Conservation (phyloP, 2,888 invertebrate species). For the Agrotis puta region DNA sequence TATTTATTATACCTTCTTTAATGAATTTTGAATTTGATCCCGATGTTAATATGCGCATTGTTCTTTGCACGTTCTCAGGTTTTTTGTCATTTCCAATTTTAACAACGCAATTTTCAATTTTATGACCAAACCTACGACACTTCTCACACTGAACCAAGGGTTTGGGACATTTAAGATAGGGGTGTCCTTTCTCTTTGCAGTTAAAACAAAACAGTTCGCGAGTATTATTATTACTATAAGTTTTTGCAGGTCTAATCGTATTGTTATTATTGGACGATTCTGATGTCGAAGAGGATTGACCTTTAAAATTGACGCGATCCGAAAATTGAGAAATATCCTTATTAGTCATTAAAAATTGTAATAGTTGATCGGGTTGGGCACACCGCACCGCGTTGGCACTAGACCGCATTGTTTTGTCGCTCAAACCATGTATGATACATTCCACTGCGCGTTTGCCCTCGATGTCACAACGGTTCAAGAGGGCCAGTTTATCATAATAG, state of each 20-base stretch:
- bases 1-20: too few relatives aligned
- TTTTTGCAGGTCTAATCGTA: neutral
- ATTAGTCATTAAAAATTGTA: neutral
- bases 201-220: neutral
- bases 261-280: neutral
- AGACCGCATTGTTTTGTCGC: neutral
- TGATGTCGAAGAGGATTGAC: neutral
- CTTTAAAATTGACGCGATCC: neutral
- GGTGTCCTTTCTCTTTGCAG: neutral
- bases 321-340: too few relatives aligned
- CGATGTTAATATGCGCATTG: neutral
- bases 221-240: neutral
- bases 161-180: neutral
- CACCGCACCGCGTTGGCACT: neutral
- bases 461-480: neutral
- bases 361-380: neutral
- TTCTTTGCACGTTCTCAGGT: neutral
- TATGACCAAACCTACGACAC: neutral
- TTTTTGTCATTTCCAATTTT: neutral
- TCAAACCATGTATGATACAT: neutral
- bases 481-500: too few relatives aligned
- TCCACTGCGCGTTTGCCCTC: conserved; percentile 4
- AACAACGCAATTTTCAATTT: neutral
- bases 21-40: neutral
- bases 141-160: neutral